Base-by-base conservation (phyloP, 2,113 vertebrate genomes). In the Crotalus tigris region DNA sequence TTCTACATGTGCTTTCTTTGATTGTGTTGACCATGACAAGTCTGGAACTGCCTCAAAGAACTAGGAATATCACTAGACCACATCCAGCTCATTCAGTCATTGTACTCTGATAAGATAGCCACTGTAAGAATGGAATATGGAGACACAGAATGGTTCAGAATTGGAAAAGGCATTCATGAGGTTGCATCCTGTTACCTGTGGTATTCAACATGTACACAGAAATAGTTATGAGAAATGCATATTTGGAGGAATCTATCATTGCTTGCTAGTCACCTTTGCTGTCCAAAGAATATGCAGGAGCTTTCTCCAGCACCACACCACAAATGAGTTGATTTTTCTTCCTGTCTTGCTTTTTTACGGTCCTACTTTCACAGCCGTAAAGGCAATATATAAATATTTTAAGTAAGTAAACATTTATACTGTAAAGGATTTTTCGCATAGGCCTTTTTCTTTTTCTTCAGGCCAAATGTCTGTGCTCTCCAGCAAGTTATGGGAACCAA, bases 401-500 rank as follows among this genome's bases (percentile, higher is more conserved):
- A 44, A 87, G 86, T 91, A 90, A 0, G 0, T 39, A 33, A 3
- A 93, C 89, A 88, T 0, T 54, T 21, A 3, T 13, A n/a, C 1
- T 69, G 17, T 3, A 49, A 85, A 92, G 86, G 87, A 0, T 95
- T 19, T 94, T 96, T 61, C 85, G 46, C 75, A 90, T 61, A 91
- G 55, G 39, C 90, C 33, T 91, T 86, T 94, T 96, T n/a, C 95
- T 1, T 2, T 55, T 64, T 17, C 6, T 1, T 91, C 95, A 99
- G 99, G 86, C 99, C 98, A 93, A 99, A 99, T 55, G 98, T 99
- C 91, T 99, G 99, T 59, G 99, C 99, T 49, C 98, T 99, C 93
- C 99, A 99, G 95, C 99, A 99, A 98, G 98, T 99, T 94, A 96
- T 98, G 96, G 99, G 99, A 94, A 99, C 98, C 94, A 99, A 98